Base-by-base conservation (phyloP, 1,140 invertebrate genomes). In the Paramacrobiotus metropolitanus region DNA sequence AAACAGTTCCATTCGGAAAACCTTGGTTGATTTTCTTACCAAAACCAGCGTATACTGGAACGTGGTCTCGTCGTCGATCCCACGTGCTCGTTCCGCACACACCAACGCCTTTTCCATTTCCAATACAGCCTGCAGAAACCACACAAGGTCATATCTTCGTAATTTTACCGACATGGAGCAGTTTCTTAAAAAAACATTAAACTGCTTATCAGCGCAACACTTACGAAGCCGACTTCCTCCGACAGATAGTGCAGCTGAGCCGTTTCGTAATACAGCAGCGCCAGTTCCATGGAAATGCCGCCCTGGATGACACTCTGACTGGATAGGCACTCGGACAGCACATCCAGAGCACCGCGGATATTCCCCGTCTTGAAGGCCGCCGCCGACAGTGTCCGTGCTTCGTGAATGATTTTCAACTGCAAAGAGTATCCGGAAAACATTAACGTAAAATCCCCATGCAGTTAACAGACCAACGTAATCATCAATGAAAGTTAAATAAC, bases 341-440 rank as follows among this genome's bases (percentile, higher is more conserved):
- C 28, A 24, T 55, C 48, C 15, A 55, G 24, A 9, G 48, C 48
- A 9, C 15, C 48, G 9, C 48, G 48, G 4, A 55, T 55, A 24
- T 55, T 55, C 4, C 48, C 48, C 4, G 15, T 55, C 48, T 55
- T 55, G 15, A 55, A 24, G 15, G 48, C 48, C 48, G 48, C 15
- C 4, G 48, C 48, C 15, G 48, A 55, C 15, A 20, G 24, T 15
- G 15, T 55, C 24, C 48, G 15, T 4, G 48, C 48, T 55, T 55
- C 48, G 24, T 55, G 48, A 55, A 55, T 55, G 9, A 55, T 55
- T 2, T 28, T 62, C 21, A 60, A 28, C 62, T 62, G n/a, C n/a
- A n/a, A n/a, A n/a, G n/a, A n/a, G n/a, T n/a, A n/a, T n/a, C n/a
- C n/a, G n/a, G n/a, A n/a, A 55, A 24, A 55, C 15, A 15, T 9